Conservation (phyloP, 2,888 invertebrate genomes). For the Volucella bombylans region DNA sequence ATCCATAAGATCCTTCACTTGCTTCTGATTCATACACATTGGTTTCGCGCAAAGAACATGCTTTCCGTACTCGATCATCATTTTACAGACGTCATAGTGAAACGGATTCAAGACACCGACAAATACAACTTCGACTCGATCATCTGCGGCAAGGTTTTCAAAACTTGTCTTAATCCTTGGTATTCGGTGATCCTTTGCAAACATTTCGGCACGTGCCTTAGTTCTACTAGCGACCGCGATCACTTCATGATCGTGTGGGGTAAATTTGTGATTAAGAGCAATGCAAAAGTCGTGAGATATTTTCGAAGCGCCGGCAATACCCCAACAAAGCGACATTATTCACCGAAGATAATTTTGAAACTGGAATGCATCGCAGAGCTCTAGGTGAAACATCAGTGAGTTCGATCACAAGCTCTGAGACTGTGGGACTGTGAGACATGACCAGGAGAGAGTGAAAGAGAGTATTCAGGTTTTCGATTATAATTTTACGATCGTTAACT, state of each 20-base stretch:
- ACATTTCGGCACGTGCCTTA: conserved; percentile 86
- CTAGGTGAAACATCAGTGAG: not conserved
- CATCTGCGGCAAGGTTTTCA: conserved; percentile 87
- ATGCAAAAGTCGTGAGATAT: conserved; percentile 91
- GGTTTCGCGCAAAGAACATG: conserved; percentile 95
- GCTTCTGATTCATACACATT: conserved; percentile 88
- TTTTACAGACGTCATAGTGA: conserved; percentile 87
- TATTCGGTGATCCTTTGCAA: conserved; percentile 88
- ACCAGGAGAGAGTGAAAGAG: too few relatives aligned
- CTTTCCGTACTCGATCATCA: conserved; percentile 90
- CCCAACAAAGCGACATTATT: conserved; percentile 86
- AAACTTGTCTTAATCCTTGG: conserved; percentile 88
- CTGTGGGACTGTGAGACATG: too few relatives aligned
- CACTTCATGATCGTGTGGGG: conserved; percentile 86
- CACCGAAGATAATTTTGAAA: conserved; percentile 21
- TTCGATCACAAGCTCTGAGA: not conserved
- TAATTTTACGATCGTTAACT: too few relatives aligned
- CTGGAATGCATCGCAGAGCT: conserved; percentile 41
- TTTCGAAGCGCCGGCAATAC: conserved; percentile 90
- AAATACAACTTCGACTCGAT: conserved; percentile 91
- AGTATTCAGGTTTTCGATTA: too few relatives aligned
- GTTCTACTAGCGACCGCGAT: conserved; percentile 90
- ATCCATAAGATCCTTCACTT: conserved; percentile 86
- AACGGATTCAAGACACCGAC: conserved; percentile 88
- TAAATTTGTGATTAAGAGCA: conserved; percentile 85